Evolutionary conservation across 2,888 invertebrate genomes (phyloP).

Genomic region (Ennomos quercinarius): DNA sequence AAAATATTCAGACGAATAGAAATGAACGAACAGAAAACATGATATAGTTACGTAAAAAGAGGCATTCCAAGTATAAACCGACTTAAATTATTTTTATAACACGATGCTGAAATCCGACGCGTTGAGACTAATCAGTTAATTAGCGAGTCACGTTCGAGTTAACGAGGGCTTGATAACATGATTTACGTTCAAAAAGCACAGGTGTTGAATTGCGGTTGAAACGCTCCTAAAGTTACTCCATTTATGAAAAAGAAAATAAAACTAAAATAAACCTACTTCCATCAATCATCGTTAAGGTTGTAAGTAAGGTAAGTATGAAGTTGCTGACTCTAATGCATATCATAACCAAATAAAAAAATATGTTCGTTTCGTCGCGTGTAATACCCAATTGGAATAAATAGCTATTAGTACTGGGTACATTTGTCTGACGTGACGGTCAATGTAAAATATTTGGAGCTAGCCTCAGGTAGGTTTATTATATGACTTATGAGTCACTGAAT

Average conservation of each 20-base stretch:
- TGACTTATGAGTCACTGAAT: no score
- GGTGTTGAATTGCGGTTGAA: constrained; percentile 22
- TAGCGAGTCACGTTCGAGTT: constrained; percentile 60
- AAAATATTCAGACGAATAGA: no score
- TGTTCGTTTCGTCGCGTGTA: neutral
- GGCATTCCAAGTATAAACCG: neutral
- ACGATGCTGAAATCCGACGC: neutral
- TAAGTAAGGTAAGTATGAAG: constrained; percentile 17
- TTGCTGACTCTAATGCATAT: constrained; percentile 13
- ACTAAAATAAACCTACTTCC: constrained; percentile 20
- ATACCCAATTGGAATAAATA: constrained; percentile 6
- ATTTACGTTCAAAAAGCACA: constrained; percentile 22
- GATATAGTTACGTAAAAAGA: no score
- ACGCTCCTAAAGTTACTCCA: constrained; percentile 52
- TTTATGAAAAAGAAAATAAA: constrained; percentile 22
- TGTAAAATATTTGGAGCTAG: neutral
- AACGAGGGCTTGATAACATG: constrained; percentile 58
- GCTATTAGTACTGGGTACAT: constrained; percentile 1
- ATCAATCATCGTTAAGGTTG: constrained; percentile 31
- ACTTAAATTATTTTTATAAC: neutral
- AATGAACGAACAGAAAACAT: no score
- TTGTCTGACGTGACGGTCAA: neutral
- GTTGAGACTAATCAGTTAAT: constrained; percentile 59
- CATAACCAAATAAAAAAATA: constrained; percentile 14
- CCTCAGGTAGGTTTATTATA: no score